Evolutionary conservation across 2,888 invertebrate species (phyloP).

Genomic region (Creontiades dilutus): DNA sequence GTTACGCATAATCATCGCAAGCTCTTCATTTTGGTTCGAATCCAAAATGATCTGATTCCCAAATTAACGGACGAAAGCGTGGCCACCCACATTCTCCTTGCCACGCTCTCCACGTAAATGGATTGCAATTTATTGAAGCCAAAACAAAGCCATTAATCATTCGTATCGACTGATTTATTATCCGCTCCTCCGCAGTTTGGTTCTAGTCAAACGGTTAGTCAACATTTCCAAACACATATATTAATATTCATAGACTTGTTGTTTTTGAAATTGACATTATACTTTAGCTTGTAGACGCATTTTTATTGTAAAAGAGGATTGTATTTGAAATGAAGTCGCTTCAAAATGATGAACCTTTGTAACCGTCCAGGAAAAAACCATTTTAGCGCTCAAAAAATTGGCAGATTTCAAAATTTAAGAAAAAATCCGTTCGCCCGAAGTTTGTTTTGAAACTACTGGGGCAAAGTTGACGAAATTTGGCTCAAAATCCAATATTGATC

Average conservation of each 20-base stretch:
- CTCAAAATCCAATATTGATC: too few relatives aligned
- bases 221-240: neutral
- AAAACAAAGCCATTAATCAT: slow-evolving; percentile 26
- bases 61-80: neutral
- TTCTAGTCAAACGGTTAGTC: slow-evolving; percentile 10
- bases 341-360: neutral
- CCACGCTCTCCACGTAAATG: neutral
- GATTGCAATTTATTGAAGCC: slow-evolving; percentile 6
- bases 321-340: neutral
- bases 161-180: neutral
- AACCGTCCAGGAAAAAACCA: too few relatives aligned
- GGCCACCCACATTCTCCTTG: neutral
- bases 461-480: too few relatives aligned
- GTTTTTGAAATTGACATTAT: neutral
- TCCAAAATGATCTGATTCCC: neutral
- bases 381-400: too few relatives aligned
- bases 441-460: too few relatives aligned
- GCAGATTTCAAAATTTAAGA: too few relatives aligned
- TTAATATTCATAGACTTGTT: slow-evolving; percentile 1
- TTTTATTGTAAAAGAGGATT: neutral
- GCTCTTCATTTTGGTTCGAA: neutral
- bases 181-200: neutral
- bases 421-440: too few relatives aligned
- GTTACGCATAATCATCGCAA: neutral
- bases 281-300: neutral